phyloP scores from a whole-genome alignment of 2,888 invertebrate genomes.

The Ennomos fuscantarius region DNA sequence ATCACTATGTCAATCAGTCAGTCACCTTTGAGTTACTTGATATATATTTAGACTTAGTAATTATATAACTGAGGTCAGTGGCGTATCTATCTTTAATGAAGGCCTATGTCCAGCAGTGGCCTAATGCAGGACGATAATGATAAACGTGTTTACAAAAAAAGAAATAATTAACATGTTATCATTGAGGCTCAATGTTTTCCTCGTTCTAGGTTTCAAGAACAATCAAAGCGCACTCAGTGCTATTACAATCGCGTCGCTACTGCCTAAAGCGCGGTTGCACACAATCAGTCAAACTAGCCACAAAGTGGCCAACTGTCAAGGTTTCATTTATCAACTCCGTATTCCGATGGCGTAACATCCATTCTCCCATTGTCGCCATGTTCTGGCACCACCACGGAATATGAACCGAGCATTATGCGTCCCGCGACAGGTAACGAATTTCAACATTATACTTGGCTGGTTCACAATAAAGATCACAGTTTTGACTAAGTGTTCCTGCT shows the following conservation, averaged over 20 bases:
- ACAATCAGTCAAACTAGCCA: conserved; percentile 23
- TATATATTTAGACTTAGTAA: too few species aligned
- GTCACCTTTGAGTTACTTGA: too few species aligned
- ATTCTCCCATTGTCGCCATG: conserved; percentile 56
- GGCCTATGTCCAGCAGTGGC: too few species aligned
- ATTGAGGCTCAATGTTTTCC: too few species aligned
- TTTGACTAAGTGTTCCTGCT: conserved; percentile 26
- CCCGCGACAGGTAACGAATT: conserved; percentile 54
- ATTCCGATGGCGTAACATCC: conserved; percentile 59
- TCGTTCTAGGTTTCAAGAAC: too few species aligned
- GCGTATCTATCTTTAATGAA: too few species aligned
- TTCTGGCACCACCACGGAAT: conserved; percentile 25
- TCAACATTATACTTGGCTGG: conserved; percentile 42
- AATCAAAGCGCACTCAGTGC: neutral
- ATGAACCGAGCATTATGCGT: conserved; percentile 20
- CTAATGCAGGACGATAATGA: too few species aligned
- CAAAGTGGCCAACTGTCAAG: conserved; percentile 30
- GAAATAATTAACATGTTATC: too few species aligned
- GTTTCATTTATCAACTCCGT: conserved; percentile 53
- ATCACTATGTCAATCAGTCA: too few species aligned
- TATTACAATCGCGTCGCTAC: neutral
- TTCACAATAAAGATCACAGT: conserved; percentile 23
- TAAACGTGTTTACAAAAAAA: too few species aligned
- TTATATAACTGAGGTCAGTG: too few species aligned
- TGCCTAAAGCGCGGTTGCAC: conserved; percentile 6